phyloP scores from a whole-genome alignment of 2,797 vertebrate genomes.

The Helarctos malayanus region DNA sequence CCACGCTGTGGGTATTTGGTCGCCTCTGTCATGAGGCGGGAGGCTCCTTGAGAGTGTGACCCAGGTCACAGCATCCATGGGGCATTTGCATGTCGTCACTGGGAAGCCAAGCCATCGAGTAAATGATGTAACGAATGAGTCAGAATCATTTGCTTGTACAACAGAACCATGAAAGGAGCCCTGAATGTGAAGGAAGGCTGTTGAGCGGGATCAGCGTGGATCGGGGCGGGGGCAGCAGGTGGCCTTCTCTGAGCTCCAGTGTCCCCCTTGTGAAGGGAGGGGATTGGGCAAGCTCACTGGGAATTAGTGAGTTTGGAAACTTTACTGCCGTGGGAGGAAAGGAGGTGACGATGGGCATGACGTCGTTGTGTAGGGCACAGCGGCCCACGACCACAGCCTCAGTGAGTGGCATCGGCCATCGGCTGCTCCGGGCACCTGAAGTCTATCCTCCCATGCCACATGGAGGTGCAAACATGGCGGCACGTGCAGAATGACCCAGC shows the following conservation, averaged over 20 bases:
- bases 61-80: accelerated
- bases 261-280: neutral
- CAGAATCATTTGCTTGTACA: too few species aligned
- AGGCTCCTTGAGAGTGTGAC: neutral
- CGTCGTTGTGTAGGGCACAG: neutral
- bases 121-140: neutral
- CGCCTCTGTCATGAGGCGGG: accelerated
- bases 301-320: neutral
- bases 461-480: neutral
- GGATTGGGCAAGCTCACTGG: too few species aligned
- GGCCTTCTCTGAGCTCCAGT: neutral
- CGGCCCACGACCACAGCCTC: neutral
- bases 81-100: accelerated
- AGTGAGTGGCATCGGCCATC: neutral
- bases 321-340: neutral
- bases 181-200: accelerated
- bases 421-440: neutral
- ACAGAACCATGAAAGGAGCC: too few species aligned
- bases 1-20: accelerated
- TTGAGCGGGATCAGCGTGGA: too few species aligned
- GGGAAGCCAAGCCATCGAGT: accelerated
- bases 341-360: accelerated
- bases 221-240: neutral
- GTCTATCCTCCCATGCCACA: accelerated
- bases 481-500: accelerated